These are phyloP conservation scores for Actinernus sp. DNA, from an alignment of 92 coral and sea anemone genomes.

Conservation along the genomic window DNA sequence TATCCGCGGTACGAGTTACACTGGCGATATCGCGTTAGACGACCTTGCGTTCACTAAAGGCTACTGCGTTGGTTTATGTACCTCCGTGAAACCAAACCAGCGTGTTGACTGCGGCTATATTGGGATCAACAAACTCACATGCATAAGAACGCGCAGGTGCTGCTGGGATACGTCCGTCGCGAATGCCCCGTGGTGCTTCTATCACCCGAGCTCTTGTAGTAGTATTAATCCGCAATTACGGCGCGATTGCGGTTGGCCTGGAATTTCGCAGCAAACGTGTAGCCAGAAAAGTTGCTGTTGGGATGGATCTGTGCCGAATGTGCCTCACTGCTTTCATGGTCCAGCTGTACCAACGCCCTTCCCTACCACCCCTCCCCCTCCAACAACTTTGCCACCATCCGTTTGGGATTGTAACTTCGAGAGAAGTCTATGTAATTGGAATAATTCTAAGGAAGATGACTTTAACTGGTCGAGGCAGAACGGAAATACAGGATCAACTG, in stretches of 20 bases:
- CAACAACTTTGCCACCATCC: constrained; percentile 82
- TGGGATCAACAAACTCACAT: constrained; percentile 73
- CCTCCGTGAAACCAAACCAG: constrained; percentile 80
- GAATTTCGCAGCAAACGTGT: constrained; percentile 65
- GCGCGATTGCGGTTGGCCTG: constrained; percentile 73
- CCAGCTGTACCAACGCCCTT: constrained; percentile 95
- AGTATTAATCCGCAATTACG: constrained; percentile 72
- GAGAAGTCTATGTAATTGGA: constrained; percentile 78
- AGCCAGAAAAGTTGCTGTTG: constrained; percentile 88
- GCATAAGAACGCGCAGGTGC: constrained; percentile 73
- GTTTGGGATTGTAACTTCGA: constrained; percentile 94
- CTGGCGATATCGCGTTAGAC: constrained; percentile 91
- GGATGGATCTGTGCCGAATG: constrained; percentile 86
- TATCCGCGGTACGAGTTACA: constrained; percentile 81
- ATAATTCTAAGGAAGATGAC: constrained; percentile 83
- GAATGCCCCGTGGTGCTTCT: constrained; percentile 89
- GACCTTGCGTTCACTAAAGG: constrained; percentile 78
- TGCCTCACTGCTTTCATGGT: constrained; percentile 87
- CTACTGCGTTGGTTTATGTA: constrained; percentile 89
- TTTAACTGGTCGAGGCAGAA: constrained; percentile 71
- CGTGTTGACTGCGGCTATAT: constrained; percentile 87
- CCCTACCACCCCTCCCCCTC: constrained; percentile 92
- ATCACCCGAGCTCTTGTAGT: constrained; percentile 92
- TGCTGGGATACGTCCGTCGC: constrained; percentile 89
- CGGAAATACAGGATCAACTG: constrained; percentile 65